Evolutionary conservation across 1,140 invertebrate genomes (phyloP).

Genomic region (Chionoecetes opilio): DNA sequence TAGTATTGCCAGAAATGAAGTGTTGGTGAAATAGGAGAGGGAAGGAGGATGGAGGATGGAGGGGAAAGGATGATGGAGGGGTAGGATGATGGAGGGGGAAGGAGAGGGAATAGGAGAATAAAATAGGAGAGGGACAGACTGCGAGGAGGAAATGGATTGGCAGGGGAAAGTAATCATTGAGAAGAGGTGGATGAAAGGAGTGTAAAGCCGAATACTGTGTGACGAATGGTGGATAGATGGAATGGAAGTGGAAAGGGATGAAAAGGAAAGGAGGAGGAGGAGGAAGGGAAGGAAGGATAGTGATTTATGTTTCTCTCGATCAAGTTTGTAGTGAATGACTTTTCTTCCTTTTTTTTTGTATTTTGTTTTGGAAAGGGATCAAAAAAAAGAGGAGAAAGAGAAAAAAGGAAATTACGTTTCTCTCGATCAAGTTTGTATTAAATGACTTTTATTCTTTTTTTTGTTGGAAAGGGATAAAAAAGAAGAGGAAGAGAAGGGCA

Average conservation of each 20-base stretch:
- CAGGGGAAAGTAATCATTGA: slow-evolving; percentile 4
- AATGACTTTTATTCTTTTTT: too few species aligned
- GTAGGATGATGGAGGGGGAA: too few species aligned
- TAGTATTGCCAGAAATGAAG: not conserved
- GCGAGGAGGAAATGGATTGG: not conserved
- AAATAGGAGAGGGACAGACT: not conserved
- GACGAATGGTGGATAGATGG: not conserved
- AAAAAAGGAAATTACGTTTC: not conserved
- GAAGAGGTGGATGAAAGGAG: slow-evolving; percentile 13
- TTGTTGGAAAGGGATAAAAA: not conserved
- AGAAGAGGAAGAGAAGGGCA: not conserved
- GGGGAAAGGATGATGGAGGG: not conserved
- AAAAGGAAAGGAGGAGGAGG: not conserved
- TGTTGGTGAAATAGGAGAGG: not conserved
- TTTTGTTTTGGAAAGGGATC: not conserved
- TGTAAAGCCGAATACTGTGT: not conserved
- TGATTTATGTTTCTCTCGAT: not conserved
- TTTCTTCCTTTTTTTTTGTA: too few species aligned
- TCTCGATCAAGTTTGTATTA: too few species aligned
- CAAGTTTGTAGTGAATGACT: too few species aligned
- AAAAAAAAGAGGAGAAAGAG: not conserved
- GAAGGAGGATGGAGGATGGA: not conserved
- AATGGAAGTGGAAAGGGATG: not conserved
- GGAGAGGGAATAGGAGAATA: too few species aligned
- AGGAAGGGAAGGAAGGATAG: not conserved